Conservation (phyloP, 1,140 invertebrate genomes). For the Helicoverpa zea region DNA sequence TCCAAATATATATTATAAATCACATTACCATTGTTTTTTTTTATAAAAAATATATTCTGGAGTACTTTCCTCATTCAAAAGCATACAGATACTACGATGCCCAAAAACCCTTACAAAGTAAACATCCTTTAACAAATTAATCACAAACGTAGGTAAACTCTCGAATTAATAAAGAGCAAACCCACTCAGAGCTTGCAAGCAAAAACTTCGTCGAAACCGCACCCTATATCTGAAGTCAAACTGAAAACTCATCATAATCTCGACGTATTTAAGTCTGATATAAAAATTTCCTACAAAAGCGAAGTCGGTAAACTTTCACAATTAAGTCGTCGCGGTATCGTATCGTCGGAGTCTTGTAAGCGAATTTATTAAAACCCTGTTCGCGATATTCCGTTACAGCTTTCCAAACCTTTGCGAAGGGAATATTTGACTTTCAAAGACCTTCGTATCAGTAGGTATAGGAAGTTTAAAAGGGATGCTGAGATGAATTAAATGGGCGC, state of each 20-base stretch:
- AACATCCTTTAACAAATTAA: constrained; percentile 13
- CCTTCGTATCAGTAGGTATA: neutral
- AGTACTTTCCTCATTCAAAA: no score
- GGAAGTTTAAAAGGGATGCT: neutral
- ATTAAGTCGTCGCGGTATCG: constrained; percentile 45
- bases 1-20: no score
- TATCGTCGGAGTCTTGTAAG: constrained; percentile 27
- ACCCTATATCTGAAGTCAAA: constrained; percentile 24
- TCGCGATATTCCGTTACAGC: constrained; percentile 40
- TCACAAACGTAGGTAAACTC: constrained; percentile 1
- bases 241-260: constrained; percentile 47
- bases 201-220: constrained; percentile 16
- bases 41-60: no score
- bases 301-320: constrained; percentile 47
- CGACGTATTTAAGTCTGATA: constrained; percentile 44
- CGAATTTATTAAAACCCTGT: constrained; percentile 47
- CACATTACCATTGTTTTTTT: no score
- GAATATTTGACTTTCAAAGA: constrained; percentile 19
- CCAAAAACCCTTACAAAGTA: neutral
- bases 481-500: neutral
- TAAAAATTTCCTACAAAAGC: constrained; percentile 47
- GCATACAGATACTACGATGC: no score
- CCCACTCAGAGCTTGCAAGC: constrained; percentile 12
- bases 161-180: constrained; percentile 31
- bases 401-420: constrained; percentile 17